These are phyloP conservation scores for Asarcornis scutulata DNA, from an alignment of 2,113 vertebrate genomes.

Conservation along the genomic window DNA sequence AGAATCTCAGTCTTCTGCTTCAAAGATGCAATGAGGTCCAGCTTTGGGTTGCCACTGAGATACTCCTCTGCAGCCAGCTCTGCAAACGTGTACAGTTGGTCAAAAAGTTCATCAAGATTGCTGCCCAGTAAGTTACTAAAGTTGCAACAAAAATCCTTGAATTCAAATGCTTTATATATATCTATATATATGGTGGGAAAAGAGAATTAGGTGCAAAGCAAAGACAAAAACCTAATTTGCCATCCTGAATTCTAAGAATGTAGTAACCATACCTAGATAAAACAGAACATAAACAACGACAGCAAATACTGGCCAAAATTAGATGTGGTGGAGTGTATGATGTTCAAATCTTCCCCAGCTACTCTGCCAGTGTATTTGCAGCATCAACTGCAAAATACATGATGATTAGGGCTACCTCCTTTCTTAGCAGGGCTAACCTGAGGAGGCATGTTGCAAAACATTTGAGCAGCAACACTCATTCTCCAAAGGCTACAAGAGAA, in stretches of 20 bases:
- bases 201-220: background rate
- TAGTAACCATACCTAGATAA: background rate
- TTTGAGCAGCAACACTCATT: background rate
- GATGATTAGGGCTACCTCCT: background rate
- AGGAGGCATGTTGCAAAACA: background rate
- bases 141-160: background rate
- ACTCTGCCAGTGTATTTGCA: background rate
- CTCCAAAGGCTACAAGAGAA: background rate
- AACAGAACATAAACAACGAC: background rate
- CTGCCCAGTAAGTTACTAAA: slow-evolving; percentile 89
- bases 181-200: background rate
- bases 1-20: slow-evolving; percentile 89
- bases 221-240: background rate
- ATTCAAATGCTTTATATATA: background rate
- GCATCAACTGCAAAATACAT: background rate
- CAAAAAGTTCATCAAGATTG: slow-evolving; percentile 98
- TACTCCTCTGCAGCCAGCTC: slow-evolving; percentile 89
- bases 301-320: background rate
- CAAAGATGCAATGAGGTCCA: slow-evolving; percentile 96
- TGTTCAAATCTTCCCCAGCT: background rate
- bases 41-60: slow-evolving; percentile 96
- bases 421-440: background rate
- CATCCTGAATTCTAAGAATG: background rate
- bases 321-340: background rate
- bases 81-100: slow-evolving; percentile 94